Conservation (phyloP, 2,797 vertebrate genomes). For the Otus scops region DNA sequence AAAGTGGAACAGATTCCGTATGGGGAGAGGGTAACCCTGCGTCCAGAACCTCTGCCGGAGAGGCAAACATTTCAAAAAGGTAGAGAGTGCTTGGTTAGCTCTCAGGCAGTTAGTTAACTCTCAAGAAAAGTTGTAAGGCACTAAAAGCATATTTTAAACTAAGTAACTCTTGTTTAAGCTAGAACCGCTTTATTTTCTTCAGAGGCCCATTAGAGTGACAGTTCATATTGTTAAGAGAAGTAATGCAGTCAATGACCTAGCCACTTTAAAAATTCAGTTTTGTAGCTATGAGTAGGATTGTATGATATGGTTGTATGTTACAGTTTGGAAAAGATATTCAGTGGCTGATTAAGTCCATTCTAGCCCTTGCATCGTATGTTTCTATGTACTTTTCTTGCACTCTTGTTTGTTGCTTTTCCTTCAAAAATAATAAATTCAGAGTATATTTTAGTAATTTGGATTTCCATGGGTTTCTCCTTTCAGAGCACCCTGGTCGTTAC, state of each 20-base stretch:
- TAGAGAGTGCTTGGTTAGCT: slow-evolving; percentile 46
- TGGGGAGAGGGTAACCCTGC: slow-evolving; percentile 92
- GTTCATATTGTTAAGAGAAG: neutral
- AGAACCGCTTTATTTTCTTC: neutral
- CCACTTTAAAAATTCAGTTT: neutral
- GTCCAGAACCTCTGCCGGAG: slow-evolving; percentile 86
- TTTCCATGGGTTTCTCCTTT: slow-evolving; percentile 29
- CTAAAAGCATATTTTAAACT: neutral
- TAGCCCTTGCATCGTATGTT: neutral
- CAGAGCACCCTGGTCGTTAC: slow-evolving; percentile 83
- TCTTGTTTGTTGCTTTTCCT: slow-evolving; percentile 11
- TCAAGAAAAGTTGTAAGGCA: neutral
- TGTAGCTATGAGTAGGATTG: neutral
- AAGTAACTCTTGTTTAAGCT: neutral
- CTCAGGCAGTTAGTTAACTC: neutral
- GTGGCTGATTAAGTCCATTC: neutral
- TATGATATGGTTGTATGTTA: neutral
- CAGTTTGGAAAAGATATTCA: neutral
- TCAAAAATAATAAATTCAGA: neutral
- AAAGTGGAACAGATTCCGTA: slow-evolving; percentile 95
- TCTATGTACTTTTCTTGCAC: neutral
- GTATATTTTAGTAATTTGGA: neutral
- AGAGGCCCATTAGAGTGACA: neutral
- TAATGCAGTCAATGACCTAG: neutral
- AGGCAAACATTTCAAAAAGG: slow-evolving; percentile 93